Conservation (phyloP, 2,797 vertebrate species). For the Microhierax caerulescens region DNA sequence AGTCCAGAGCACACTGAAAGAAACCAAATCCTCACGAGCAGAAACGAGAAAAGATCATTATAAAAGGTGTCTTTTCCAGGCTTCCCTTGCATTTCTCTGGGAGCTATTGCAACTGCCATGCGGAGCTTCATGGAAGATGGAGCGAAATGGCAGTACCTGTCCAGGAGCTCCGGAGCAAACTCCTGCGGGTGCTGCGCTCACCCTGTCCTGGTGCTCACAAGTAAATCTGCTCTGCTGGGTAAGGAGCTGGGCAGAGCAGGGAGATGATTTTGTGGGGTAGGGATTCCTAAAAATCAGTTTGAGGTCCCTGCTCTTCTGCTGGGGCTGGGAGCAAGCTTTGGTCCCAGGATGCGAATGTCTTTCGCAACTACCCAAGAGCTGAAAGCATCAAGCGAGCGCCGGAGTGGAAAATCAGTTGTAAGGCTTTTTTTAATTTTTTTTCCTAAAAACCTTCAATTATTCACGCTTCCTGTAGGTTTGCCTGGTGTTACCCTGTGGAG, state of each 20-base stretch:
- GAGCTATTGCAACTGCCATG: not conserved
- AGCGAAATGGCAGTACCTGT: accelerated
- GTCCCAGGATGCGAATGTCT: not conserved
- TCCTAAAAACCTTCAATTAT: not conserved
- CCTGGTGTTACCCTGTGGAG: not conserved
- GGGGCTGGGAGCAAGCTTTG: accelerated
- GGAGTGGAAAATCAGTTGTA: not conserved
- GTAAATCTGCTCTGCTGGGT: not conserved
- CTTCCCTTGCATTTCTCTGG: not conserved
- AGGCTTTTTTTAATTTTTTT: not conserved
- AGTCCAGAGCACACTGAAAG: constrained; percentile 19
- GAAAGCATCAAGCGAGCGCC: not conserved
- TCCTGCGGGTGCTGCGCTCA: accelerated
- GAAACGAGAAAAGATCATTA: not conserved
- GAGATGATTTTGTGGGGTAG: not conserved
- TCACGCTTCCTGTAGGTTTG: not conserved
- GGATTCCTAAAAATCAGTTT: not conserved
- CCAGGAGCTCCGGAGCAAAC: not conserved
- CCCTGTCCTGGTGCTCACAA: accelerated
- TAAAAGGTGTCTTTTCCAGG: not conserved
- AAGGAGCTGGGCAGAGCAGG: not conserved
- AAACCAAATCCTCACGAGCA: constrained; percentile 35
- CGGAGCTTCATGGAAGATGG: not conserved
- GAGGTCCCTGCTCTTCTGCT: not conserved
- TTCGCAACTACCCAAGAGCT: accelerated